A percentile compares a stretch with the other conserved stretches of the same genome.
Evolutionary conservation across 2,797 vertebrate genomes (phyloP).

Genomic region (Anguilla megastoma): DNA sequence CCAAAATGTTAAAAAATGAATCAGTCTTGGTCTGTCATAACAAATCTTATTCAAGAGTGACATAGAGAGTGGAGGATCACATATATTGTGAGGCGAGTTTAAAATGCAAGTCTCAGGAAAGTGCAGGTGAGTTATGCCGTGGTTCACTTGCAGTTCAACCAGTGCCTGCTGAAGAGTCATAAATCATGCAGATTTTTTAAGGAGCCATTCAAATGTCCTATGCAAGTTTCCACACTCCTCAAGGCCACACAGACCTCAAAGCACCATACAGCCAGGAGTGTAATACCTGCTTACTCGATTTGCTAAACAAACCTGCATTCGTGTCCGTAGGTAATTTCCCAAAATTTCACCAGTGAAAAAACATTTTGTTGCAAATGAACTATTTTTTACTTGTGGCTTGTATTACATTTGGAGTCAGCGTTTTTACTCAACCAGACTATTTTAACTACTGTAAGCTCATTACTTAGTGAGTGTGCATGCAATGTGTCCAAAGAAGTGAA

Average conservation of each 20-base stretch:
- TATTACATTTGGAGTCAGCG: neutral
- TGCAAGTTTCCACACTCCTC: neutral
- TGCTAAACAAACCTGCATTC: neutral
- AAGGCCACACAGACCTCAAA: neutral
- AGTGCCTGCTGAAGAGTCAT: neutral
- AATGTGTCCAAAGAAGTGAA: neutral
- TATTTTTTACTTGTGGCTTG: neutral
- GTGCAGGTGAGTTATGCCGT: neutral
- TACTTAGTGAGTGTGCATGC: neutral
- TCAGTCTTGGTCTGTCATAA: neutral
- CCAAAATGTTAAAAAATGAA: neutral
- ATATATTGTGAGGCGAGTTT: neutral
- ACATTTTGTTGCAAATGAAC: neutral
- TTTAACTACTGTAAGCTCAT: neutral
- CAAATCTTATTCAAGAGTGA: neutral
- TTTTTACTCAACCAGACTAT: neutral
- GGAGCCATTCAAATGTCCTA: neutral
- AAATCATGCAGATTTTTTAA: neutral
- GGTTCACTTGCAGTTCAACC: conserved; percentile 4
- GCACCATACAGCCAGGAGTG: neutral
- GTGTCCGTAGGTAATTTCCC: neutral
- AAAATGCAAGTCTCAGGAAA: neutral
- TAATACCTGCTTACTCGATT: neutral
- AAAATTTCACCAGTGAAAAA: neutral
- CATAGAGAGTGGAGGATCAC: neutral